phyloP scores from a whole-genome alignment of 2,113 vertebrate genomes.

The Maccullochella peelii region DNA sequence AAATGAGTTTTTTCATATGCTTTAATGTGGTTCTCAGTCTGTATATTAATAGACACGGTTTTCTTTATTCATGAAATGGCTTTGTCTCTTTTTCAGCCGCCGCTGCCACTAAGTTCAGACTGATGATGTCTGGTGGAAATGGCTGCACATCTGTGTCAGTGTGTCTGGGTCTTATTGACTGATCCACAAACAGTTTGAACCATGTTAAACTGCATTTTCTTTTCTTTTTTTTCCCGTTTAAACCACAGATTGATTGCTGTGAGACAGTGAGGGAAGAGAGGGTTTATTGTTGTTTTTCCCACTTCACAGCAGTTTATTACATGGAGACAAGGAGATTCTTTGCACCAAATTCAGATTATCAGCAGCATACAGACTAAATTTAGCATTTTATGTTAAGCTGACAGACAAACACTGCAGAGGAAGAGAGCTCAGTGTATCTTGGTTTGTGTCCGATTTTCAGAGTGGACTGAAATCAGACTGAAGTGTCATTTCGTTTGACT shows the following conservation, averaged over 20 bases:
- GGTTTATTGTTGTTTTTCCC: background rate
- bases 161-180: background rate
- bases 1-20: no score
- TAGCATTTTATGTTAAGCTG: background rate
- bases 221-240: background rate
- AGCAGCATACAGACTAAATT: background rate
- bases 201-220: background rate
- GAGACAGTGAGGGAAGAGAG: background rate
- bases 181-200: background rate
- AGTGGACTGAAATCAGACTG: background rate
- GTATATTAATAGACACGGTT: background rate
- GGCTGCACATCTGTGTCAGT: slow-evolving; percentile 42
- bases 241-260: background rate
- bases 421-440: background rate
- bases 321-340: background rate
- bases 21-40: no score
- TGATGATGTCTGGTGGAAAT: slow-evolving; percentile 2
- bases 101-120: background rate
- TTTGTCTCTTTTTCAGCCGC: background rate
- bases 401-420: background rate
- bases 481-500: background rate
- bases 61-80: slow-evolving; percentile 27
- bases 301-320: background rate
- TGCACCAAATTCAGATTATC: background rate
- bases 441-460: background rate